Evolutionary conservation across 30 jellyfish, hydroid and myxozoan genomes (phyloP).

Genomic region (Pseudorhiza aurosa): DNA sequence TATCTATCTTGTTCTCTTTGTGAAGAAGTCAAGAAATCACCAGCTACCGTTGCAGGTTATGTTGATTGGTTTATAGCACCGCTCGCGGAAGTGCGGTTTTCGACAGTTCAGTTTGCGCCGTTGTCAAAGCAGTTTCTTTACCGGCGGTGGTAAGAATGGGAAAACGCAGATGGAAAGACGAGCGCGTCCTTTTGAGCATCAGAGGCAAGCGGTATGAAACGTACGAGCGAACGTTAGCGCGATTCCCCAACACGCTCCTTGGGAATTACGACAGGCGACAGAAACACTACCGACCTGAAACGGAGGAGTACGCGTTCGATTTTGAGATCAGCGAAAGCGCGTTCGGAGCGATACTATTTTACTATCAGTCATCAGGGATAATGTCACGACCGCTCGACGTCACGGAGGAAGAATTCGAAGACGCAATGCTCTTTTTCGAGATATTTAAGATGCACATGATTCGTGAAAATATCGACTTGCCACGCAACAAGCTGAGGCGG

Average conservation of each 20-base stretch:
- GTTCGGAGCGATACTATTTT: conserved; percentile 79
- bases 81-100: no score
- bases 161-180: conserved; percentile 22
- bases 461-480: conserved; percentile 50
- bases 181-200: conserved; percentile 61
- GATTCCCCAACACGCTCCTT: conserved; percentile 85
- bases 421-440: conserved; percentile 61
- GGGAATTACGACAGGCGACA: conserved; percentile 69
- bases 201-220: conserved; percentile 82
- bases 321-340: conserved; percentile 63
- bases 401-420: conserved; percentile 67
- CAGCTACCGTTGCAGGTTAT: no score
- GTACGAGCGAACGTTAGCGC: conserved; percentile 68
- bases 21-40: no score
- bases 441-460: conserved; percentile 45
- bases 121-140: no score
- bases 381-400: conserved; percentile 73
- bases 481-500: conserved; percentile 19
- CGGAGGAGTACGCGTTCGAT: conserved; percentile 68
- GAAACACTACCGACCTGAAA: conserved; percentile 39
- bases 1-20: no score
- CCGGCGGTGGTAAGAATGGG: conserved; percentile 12
- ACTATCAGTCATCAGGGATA: conserved; percentile 85
- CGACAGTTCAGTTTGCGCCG: no score
- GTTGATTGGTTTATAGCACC: no score